A percentile compares a stretch with the other conserved stretches of the same genome.
These are phyloP conservation scores for Hyppa rectilinea DNA, from an alignment of 2,888 invertebrate species.

Conservation along the genomic window DNA sequence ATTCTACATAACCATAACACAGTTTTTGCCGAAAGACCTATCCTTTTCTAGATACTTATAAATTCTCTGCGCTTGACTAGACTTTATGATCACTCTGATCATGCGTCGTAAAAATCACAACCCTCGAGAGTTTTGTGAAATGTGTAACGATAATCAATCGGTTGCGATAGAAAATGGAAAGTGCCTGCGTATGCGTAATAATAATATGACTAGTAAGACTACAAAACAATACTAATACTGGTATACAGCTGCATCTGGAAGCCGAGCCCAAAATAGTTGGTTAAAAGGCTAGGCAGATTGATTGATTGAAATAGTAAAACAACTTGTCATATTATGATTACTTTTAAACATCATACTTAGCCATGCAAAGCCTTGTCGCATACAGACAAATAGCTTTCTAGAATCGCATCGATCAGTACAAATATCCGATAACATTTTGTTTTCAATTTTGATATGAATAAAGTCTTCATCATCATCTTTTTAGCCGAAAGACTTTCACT, in stretches of 20 bases:
- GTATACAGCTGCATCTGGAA: no score
- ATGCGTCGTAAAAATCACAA: conserved; percentile 45
- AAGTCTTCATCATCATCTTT: no score
- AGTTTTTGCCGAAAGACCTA: conserved; percentile 22
- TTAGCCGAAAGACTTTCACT: no score
- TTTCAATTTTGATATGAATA: neutral
- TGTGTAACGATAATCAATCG: conserved; percentile 18
- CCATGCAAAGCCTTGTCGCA: neutral
- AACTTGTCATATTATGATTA: no score
- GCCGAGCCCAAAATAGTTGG: no score
- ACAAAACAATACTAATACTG: no score
- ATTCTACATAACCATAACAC: neutral
- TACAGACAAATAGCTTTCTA: neutral
- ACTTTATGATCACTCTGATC: conserved; percentile 47
- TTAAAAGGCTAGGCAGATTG: no score
- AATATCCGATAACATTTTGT: neutral
- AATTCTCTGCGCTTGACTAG: conserved; percentile 35
- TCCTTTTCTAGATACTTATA: conserved; percentile 22
- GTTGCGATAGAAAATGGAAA: conserved; percentile 7
- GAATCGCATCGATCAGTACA: no score
- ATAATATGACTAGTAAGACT: neutral
- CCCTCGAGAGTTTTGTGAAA: conserved; percentile 27
- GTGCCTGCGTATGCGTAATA: neutral
- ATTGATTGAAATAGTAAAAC: no score
- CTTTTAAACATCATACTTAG: neutral